These are phyloP conservation scores for Rhabdomys pumilio DNA, from an alignment of 2,797 vertebrate genomes.

Conservation along the genomic window DNA sequence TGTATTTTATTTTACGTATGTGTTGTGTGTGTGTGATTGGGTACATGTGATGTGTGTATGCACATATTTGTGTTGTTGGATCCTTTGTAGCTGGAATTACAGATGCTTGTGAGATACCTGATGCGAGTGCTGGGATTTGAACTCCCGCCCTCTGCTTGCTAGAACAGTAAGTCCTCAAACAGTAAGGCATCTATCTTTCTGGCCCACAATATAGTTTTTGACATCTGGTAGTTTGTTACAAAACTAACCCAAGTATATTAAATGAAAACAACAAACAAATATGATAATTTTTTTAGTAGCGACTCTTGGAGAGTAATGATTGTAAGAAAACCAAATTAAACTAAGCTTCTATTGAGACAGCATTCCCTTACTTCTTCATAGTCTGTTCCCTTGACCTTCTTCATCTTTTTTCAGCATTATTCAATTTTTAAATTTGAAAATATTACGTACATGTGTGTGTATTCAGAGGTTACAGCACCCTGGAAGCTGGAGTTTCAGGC, in stretches of 20 bases:
- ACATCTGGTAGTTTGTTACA: not conserved
- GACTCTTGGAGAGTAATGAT: conserved; percentile 19
- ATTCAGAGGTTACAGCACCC: not conserved
- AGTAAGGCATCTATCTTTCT: not conserved
- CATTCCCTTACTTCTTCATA: not conserved
- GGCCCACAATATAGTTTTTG: not conserved
- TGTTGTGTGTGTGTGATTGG: not conserved
- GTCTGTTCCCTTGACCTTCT: not conserved
- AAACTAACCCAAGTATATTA: conserved; percentile 19
- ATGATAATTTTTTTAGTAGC: conserved; percentile 10
- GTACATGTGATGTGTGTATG: not conserved
- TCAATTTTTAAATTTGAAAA: not conserved
- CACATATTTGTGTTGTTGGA: not conserved
- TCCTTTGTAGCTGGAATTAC: not conserved
- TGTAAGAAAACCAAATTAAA: conserved; percentile 2
- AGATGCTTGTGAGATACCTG: not conserved
- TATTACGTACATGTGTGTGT: not conserved
- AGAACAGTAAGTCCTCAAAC: not conserved
- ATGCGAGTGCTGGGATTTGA: not conserved
- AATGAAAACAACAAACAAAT: conserved; percentile 25
- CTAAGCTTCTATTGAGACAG: not conserved
- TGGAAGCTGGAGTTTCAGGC: not conserved
- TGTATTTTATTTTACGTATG: not conserved
- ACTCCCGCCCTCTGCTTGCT: not conserved
- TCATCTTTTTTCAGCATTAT: conserved; percentile 6